Percentiles rank a stretch among this genome's conserved stretches.
Conservation (phyloP, 2,113 vertebrate genomes). For the Scopus umbretta region DNA sequence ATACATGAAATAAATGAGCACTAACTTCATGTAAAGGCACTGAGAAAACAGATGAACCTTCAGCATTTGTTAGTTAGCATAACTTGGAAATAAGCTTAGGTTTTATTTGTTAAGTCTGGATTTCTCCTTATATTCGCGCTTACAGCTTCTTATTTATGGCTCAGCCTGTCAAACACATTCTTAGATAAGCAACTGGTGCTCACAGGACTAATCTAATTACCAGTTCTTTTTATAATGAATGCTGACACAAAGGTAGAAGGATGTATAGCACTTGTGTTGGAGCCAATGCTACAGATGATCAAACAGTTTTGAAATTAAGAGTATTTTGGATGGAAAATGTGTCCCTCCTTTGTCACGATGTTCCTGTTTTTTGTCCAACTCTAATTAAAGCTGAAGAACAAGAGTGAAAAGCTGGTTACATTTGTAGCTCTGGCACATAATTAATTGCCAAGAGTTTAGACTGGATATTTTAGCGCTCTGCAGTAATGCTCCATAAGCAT, state of each 20-base stretch:
- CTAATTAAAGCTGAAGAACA: constrained; percentile 50
- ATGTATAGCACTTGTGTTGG: constrained; percentile 4
- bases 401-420: constrained; percentile 35
- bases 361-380: constrained; percentile 44
- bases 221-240: constrained; percentile 43
- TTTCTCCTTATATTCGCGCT: constrained; percentile 13
- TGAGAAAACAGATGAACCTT: not conserved
- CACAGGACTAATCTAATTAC: constrained; percentile 42
- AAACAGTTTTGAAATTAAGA: constrained; percentile 17
- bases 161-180: constrained; percentile 43
- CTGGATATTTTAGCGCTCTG: not conserved
- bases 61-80: not conserved
- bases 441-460: constrained; percentile 30
- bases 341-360: constrained; percentile 38
- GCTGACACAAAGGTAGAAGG: constrained; percentile 48
- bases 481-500: not conserved
- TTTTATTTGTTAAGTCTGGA: constrained; percentile 15
- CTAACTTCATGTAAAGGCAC: not conserved
- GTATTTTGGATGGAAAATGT: not conserved
- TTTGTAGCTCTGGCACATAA: constrained; percentile 1
- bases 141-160: constrained; percentile 41
- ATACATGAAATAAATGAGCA: not conserved
- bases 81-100: not conserved
- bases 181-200: constrained; percentile 48
- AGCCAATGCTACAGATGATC: constrained; percentile 50